Percentiles rank a stretch among this genome's conserved stretches.
phyloP scores from a whole-genome alignment of 2,113 vertebrate species.

The Coracopsis vasa region DNA sequence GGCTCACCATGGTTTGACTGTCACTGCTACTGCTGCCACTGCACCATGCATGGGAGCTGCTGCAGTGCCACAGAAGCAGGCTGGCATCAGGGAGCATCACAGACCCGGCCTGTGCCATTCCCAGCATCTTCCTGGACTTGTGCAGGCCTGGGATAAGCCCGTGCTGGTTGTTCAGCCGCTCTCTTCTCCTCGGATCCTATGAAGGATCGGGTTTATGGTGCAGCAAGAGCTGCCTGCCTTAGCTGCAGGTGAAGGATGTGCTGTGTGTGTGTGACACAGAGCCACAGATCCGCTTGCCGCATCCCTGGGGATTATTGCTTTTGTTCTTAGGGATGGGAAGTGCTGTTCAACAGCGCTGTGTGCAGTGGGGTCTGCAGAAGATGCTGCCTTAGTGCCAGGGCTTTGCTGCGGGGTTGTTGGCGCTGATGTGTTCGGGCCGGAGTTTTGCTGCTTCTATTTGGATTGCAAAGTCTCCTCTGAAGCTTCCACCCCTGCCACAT shows the following conservation, averaged over 20 bases:
- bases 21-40: background rate
- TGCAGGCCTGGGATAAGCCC: background rate
- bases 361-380: background rate
- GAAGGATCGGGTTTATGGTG: background rate
- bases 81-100: background rate
- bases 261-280: background rate
- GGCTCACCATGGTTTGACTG: accelerated
- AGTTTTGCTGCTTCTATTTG: background rate
- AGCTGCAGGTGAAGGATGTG: background rate
- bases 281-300: background rate
- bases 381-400: background rate
- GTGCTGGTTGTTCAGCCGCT: background rate
- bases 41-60: background rate
- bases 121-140: background rate
- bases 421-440: background rate
- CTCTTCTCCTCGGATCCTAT: background rate
- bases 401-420: background rate
- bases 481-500: background rate
- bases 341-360: slow-evolving; percentile 6
- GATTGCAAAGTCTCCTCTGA: background rate
- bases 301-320: background rate
- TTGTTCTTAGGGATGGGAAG: background rate
- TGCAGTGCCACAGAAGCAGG: accelerated
- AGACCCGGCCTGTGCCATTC: background rate
- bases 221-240: background rate